phyloP scores from a whole-genome alignment of 2,797 vertebrate genomes.

The Etheostoma perlongum region DNA sequence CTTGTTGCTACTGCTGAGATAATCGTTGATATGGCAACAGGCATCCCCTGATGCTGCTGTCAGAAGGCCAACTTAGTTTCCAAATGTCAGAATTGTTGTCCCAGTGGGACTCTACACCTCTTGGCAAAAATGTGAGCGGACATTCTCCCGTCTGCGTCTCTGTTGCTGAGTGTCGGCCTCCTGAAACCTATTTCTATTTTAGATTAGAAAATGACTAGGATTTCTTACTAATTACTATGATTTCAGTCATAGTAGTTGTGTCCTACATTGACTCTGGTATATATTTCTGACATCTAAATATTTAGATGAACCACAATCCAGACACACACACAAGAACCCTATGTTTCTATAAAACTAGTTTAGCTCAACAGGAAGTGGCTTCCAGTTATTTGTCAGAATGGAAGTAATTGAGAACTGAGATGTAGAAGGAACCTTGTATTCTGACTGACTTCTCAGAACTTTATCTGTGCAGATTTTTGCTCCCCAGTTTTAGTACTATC shows the following conservation, averaged over 20 bases:
- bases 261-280: not conserved
- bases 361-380: not conserved
- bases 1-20: conserved; percentile 75
- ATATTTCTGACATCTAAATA: conserved; percentile 7
- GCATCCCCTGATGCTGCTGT: conserved; percentile 71
- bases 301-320: not conserved
- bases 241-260: not conserved
- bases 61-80: conserved; percentile 69
- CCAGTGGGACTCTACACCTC: conserved; percentile 54
- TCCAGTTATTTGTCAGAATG: conserved; percentile 13
- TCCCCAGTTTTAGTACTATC: not conserved
- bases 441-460: not conserved
- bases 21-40: conserved; percentile 78
- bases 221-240: not conserved
- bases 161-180: conserved; percentile 20
- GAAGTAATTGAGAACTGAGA: conserved; percentile 7
- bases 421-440: not conserved
- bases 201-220: conserved; percentile 2
- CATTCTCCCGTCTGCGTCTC: conserved; percentile 38
- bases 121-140: conserved; percentile 48
- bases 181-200: not conserved
- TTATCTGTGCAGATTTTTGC: not conserved
- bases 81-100: conserved; percentile 77
- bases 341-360: conserved; percentile 17
- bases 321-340: not conserved